Evolutionary conservation across 2,113 vertebrate genomes (phyloP).

Genomic region (Centrocercus urophasianus): DNA sequence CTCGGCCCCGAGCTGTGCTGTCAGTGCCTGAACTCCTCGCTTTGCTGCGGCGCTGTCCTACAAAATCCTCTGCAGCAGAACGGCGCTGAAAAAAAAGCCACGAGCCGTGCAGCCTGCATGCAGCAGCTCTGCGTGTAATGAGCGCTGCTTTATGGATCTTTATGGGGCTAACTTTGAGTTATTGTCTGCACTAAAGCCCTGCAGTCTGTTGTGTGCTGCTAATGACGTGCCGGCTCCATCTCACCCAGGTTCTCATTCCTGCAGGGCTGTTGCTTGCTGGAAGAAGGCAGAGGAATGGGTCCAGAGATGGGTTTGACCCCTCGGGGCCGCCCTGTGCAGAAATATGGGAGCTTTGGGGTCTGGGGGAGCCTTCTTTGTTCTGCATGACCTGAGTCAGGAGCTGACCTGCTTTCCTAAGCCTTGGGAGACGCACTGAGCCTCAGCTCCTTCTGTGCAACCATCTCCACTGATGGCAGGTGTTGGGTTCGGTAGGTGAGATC

Average conservation of each 20-base stretch:
- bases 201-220: constrained; percentile 27
- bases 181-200: constrained; percentile 42
- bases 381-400: not conserved
- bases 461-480: not conserved
- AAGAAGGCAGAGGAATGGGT: not conserved
- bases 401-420: not conserved
- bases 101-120: not conserved
- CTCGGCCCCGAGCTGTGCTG: not conserved
- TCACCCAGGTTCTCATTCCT: not conserved
- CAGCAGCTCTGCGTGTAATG: constrained; percentile 19
- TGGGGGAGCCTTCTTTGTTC: not conserved
- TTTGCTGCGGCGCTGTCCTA: constrained; percentile 63
- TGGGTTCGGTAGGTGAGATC: not conserved
- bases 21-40: not conserved
- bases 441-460: accelerated
- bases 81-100: not conserved
- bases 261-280: not conserved
- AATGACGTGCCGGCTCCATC: constrained; percentile 11
- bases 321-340: not conserved
- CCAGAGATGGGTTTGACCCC: not conserved
- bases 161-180: constrained; percentile 59
- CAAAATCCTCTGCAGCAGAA: constrained; percentile 60
- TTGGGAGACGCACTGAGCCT: not conserved
- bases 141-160: constrained; percentile 54
- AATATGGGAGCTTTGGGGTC: not conserved